phyloP scores from a whole-genome alignment of 2,113 vertebrate genomes.

The Hemichromis elongatus region DNA sequence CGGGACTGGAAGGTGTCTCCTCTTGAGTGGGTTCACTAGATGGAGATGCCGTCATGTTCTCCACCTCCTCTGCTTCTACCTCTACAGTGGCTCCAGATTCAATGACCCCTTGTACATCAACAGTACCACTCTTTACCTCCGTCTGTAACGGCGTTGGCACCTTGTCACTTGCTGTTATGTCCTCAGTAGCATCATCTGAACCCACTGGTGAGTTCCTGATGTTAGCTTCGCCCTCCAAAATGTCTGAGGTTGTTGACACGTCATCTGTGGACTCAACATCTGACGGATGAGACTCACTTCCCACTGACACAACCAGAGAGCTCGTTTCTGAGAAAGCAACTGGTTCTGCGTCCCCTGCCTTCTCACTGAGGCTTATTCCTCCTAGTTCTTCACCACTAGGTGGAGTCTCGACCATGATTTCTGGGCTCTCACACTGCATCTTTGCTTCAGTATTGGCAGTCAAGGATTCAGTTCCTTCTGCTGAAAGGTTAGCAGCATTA shows the following conservation, averaged over 20 bases:
- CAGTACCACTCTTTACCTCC: background rate
- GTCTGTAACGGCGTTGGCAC: background rate
- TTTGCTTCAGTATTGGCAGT: background rate
- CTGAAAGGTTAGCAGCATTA: background rate
- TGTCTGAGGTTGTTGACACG: background rate
- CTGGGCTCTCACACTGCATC: background rate
- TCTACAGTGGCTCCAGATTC: background rate
- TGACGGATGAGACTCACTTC: slow-evolving; percentile 1
- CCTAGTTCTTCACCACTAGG: slow-evolving; percentile 19
- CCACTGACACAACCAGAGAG: background rate
- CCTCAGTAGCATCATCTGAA: background rate
- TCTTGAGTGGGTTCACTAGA: background rate
- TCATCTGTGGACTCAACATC: slow-evolving; percentile 2
- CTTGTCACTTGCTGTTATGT: background rate
- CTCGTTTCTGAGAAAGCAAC: background rate
- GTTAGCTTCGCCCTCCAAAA: background rate
- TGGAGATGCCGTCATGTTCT: fast-evolving
- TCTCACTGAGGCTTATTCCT: background rate
- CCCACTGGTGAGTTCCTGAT: background rate
- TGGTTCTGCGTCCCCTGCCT: background rate
- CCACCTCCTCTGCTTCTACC: background rate
- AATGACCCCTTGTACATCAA: fast-evolving
- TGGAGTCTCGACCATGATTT: background rate
- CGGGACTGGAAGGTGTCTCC: background rate
- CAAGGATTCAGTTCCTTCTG: background rate